Conservation (phyloP, 2,113 vertebrate species). For the Psophia crepitans region DNA sequence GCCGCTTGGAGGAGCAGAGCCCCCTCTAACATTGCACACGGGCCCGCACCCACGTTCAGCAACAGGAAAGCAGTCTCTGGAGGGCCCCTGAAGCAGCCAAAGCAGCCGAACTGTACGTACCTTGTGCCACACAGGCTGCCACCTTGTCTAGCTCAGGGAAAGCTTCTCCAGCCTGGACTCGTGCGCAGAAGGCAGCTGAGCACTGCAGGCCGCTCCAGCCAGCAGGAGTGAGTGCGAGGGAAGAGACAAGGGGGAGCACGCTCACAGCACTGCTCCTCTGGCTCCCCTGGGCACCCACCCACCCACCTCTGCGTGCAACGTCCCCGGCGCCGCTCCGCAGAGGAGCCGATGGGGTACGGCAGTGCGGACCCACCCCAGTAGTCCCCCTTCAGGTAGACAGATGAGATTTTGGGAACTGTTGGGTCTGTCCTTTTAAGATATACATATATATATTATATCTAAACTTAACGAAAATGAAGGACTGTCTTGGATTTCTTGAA, state of each 20-base stretch:
- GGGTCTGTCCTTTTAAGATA: neutral
- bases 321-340: fast-evolving
- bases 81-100: fast-evolving
- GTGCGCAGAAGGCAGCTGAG: neutral
- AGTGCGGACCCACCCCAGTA: neutral
- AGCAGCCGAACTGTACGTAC: neutral
- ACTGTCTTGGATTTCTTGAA: neutral
- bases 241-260: neutral
- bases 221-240: neutral
- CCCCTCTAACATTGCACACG: neutral
- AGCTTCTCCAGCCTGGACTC: neutral
- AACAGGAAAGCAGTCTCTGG: neutral
- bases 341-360: neutral
- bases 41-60: fast-evolving
- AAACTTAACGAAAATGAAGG: neutral
- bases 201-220: fast-evolving
- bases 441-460: neutral
- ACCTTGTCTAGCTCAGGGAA: neutral
- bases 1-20: neutral
- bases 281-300: neutral
- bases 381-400: neutral
- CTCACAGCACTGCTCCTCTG: fast-evolving
- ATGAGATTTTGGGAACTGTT: neutral
- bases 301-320: neutral
- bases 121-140: neutral